Percentiles rank a stretch among this genome's conserved stretches.
These are phyloP conservation scores for Phenganax stokvisi DNA, from an alignment of 92 coral and sea anemone genomes.

Conservation along the genomic window DNA sequence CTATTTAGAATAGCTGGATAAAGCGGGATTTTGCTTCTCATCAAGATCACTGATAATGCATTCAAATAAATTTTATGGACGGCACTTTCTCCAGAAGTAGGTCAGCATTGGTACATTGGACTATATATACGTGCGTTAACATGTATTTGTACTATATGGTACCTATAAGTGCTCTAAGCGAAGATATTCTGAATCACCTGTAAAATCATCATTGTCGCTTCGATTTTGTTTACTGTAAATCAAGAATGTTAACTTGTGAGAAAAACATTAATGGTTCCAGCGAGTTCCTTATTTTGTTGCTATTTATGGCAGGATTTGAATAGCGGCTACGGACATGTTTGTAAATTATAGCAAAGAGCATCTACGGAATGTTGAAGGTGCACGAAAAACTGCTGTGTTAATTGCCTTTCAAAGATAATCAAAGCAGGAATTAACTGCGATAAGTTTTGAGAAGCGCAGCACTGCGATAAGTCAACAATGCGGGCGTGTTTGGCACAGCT, in stretches of 20 bases:
- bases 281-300: not conserved
- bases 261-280: not conserved
- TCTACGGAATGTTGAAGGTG: not conserved
- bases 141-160: no score
- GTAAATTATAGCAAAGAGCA: not conserved
- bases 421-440: constrained; percentile 17
- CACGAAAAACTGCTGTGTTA: constrained; percentile 5
- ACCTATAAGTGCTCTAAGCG: no score
- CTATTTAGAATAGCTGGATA: no score
- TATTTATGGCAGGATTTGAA: constrained; percentile 11
- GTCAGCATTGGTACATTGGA: no score
- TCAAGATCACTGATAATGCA: no score
- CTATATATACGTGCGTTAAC: no score
- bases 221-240: no score
- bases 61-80: no score
- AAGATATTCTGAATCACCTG: no score
- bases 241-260: constrained; percentile 3
- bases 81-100: no score
- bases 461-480: constrained; percentile 11
- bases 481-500: constrained; percentile 12
- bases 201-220: no score
- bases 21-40: no score
- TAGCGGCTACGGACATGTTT: not conserved
- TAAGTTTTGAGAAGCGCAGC: constrained; percentile 11
- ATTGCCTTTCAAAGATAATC: constrained; percentile 21